Conservation (phyloP, 2,797 vertebrate species). For the Spinibarbus caldwelli region DNA sequence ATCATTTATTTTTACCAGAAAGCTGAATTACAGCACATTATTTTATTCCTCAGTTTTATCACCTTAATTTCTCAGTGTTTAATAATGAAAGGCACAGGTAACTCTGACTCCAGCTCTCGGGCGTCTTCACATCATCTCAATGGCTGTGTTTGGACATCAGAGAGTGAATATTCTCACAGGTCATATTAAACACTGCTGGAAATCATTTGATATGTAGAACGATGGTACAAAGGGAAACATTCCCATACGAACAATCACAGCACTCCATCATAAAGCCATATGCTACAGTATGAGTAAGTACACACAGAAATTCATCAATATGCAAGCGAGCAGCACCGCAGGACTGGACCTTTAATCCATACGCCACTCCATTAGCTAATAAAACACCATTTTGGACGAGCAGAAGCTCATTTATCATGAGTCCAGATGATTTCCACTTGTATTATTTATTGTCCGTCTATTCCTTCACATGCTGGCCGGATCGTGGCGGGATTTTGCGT, state of each 20-base stretch:
- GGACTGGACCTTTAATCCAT: conserved; percentile 45
- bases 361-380: conserved; percentile 37
- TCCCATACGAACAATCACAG: conserved; percentile 5
- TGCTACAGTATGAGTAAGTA: conserved; percentile 25
- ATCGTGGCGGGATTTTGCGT: conserved; percentile 62
- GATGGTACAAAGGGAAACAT: conserved; percentile 6
- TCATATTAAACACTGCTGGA: conserved; percentile 45
- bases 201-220: conserved; percentile 43
- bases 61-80: conserved; percentile 64
- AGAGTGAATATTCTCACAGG: conserved; percentile 45
- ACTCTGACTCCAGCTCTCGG: conserved; percentile 55
- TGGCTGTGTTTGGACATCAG: conserved; percentile 49
- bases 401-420: conserved; percentile 53
- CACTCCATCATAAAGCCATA: conserved; percentile 37
- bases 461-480: conserved; percentile 58
- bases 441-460: conserved; percentile 43
- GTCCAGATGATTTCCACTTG: conserved; percentile 49
- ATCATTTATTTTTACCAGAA: background rate
- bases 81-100: conserved; percentile 65
- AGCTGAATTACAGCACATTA: conserved; percentile 40
- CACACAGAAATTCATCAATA: conserved; percentile 36
- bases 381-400: conserved; percentile 21
- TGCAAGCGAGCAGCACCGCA: conserved; percentile 40
- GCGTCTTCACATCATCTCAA: conserved; percentile 55
- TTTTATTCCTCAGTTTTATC: conserved; percentile 64